phyloP scores from a whole-genome alignment of 2,113 vertebrate genomes.

The Spheniscus mendiculus region DNA sequence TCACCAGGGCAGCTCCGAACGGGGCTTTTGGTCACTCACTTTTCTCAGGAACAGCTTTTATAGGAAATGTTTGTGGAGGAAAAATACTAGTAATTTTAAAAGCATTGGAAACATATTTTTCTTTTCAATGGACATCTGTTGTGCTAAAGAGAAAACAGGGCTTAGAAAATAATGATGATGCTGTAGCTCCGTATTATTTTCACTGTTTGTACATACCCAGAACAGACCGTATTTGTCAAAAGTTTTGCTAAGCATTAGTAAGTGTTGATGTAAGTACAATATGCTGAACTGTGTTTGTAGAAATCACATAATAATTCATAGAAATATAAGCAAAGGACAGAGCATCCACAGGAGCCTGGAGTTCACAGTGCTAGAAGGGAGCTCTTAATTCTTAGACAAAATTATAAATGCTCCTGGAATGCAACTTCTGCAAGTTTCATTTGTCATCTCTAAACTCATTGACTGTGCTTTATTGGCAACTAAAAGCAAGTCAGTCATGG shows the following conservation, averaged over 20 bases:
- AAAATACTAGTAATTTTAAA: neutral
- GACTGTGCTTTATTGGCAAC: neutral
- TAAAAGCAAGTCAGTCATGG: neutral
- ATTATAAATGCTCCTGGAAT: neutral
- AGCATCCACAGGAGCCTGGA: neutral
- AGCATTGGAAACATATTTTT: slow-evolving; percentile 28
- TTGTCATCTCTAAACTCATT: neutral
- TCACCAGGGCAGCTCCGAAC: neutral
- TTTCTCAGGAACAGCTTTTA: neutral
- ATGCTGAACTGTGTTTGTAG: neutral
- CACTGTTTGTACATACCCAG: neutral
- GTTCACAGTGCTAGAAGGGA: neutral
- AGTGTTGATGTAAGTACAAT: slow-evolving; percentile 16
- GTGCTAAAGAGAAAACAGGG: slow-evolving; percentile 2
- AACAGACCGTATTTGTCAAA: slow-evolving; percentile 17
- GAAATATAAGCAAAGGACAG: neutral
- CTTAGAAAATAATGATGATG: slow-evolving; percentile 8
- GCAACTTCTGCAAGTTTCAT: neutral
- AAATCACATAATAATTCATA: neutral
- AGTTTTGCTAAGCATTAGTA: slow-evolving; percentile 3
- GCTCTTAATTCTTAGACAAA: neutral
- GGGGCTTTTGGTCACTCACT: neutral
- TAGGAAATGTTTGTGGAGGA: neutral
- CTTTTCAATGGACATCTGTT: slow-evolving; percentile 39
- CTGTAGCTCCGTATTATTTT: neutral